Evolutionary conservation across 2,797 vertebrate species (phyloP), one percentile per base, ranked within the genome.

Genomic region (Limnodromus scolopaceus): DNA sequence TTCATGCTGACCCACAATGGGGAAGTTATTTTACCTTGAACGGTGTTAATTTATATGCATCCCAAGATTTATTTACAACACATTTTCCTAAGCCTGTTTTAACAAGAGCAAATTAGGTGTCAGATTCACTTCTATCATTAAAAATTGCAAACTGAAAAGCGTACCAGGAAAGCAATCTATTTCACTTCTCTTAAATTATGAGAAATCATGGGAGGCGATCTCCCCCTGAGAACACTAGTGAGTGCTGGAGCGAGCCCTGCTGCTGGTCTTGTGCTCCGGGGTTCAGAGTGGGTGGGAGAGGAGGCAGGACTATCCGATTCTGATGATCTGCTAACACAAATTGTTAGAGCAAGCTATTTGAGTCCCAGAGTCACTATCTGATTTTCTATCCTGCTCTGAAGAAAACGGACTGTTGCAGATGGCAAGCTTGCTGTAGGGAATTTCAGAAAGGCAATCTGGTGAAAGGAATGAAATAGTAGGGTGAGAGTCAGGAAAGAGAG

Each of bases 41-140:
- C 16, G 18, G 46, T 58, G 41, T 30, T 79, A 49, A 79, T 86
- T 93, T 89, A 28, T 78, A 80, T 89, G 87, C 49, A 18, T 94
- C 49, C 13, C 48, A 75, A 81, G 61, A 78, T 77, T 87, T 92
- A 70, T 85, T 94, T 95, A 84, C 70, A 77, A 85, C 54, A 54
- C 20, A 10, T 60, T 93, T 94, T 94, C 11, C 0, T 79, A 78
- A 93, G 70, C 36, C 64, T 83, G 48, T 77, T 93, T 83, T 87
- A 93, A 90, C 4, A 1, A 87, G 85, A 78, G 72, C 57, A 95
- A 87, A 95, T 96, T 84, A 85, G 72, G 72, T 90, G 89, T 83
- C 89, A 87, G 39, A 43, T 43, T 87, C 64, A 90, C 41, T 90
- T 96, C 39, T 53, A 5, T 61, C 60, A 68, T 77, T 75, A 88